These are phyloP conservation scores for Calycopis cecrops DNA, from an alignment of 1,140 invertebrate genomes.

Conservation along the genomic window DNA sequence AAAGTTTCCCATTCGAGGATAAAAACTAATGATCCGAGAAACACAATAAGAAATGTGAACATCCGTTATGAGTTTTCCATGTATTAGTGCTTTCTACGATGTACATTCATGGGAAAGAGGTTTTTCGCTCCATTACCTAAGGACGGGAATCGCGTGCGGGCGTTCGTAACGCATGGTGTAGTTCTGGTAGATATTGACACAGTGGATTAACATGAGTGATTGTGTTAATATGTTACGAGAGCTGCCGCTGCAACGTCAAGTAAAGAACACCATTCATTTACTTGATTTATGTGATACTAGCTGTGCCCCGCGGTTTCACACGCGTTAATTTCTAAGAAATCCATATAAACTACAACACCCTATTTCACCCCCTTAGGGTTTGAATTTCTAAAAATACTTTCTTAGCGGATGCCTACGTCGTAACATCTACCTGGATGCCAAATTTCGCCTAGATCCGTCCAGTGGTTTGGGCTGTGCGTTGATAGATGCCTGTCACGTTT, in stretches of 20 bases:
- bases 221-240: slow-evolving; percentile 5
- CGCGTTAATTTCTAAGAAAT: too few relatives aligned
- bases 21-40: slow-evolving; percentile 3
- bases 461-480: too few relatives aligned
- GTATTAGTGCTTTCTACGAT: slow-evolving; percentile 3
- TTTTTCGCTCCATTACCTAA: neutral
- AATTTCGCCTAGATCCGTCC: too few relatives aligned
- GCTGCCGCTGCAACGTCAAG: neutral
- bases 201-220: slow-evolving; percentile 9
- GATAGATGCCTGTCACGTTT: too few relatives aligned
- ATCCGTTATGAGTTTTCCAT: slow-evolving; percentile 8
- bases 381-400: too few relatives aligned
- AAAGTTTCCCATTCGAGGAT: neutral
- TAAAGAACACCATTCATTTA: neutral
- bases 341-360: too few relatives aligned
- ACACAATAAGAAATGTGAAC: neutral
- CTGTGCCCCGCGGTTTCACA: too few relatives aligned
- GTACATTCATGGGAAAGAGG: neutral
- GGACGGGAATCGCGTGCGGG: neutral
- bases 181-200: slow-evolving; percentile 2
- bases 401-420: too few relatives aligned
- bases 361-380: too few relatives aligned
- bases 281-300: too few relatives aligned
- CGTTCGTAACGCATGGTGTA: slow-evolving; percentile 6
- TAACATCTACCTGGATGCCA: too few relatives aligned